These are phyloP conservation scores for Ylistrum balloti DNA, from an alignment of 1,140 invertebrate species.

Conservation along the genomic window DNA sequence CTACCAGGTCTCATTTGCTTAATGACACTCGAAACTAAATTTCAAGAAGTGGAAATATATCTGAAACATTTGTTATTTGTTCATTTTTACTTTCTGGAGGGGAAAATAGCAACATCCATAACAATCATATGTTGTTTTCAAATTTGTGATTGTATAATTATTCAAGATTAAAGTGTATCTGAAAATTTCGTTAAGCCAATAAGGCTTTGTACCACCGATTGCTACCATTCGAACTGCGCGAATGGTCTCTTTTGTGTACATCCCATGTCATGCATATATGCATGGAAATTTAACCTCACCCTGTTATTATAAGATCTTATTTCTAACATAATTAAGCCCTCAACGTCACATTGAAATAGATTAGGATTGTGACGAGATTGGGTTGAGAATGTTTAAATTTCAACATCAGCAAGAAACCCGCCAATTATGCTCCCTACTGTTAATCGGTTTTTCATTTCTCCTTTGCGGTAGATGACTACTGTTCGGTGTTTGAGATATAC, in stretches of 20 bases:
- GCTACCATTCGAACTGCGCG: neutral
- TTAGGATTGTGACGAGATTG: neutral
- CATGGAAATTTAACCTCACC: neutral
- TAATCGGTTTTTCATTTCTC: neutral
- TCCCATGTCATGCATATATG: conserved; percentile 16
- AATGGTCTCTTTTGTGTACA: neutral
- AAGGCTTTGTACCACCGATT: neutral
- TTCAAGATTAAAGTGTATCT: neutral
- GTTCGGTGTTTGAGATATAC: no score
- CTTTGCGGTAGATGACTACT: no score
- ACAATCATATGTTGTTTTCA: neutral
- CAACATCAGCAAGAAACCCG: neutral
- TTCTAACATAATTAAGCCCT: neutral
- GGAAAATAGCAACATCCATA: no score
- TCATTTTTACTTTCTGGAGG: no score
- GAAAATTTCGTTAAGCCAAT: neutral
- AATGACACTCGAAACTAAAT: no score
- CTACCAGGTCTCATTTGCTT: no score
- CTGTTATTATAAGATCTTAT: conserved; percentile 12
- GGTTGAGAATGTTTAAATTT: conserved; percentile 1
- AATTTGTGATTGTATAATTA: neutral
- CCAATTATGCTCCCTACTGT: neutral
- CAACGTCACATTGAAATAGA: conserved; percentile 34
- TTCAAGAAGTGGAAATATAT: no score
- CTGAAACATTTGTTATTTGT: no score